Evolutionary conservation across 2,797 vertebrate species (phyloP).

Genomic region (Coccyzus lansbergi): DNA sequence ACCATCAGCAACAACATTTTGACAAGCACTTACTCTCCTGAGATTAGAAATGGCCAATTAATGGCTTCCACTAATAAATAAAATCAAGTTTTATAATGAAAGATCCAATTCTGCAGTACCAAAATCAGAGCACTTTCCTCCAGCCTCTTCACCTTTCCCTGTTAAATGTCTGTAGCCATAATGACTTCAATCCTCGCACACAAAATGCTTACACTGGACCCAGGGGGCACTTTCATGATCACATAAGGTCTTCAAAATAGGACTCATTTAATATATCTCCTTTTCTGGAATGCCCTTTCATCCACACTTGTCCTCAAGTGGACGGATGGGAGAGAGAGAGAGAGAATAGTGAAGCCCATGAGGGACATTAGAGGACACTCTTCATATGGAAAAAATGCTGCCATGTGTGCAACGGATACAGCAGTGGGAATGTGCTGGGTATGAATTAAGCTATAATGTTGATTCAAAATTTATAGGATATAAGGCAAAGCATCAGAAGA

Average conservation of each 20-base stretch:
- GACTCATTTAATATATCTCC: constrained; percentile 39
- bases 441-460: neutral
- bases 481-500: neutral
- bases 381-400: constrained; percentile 16
- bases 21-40: neutral
- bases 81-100: constrained; percentile 28
- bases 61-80: constrained; percentile 23
- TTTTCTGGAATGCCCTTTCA: constrained; percentile 53
- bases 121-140: constrained; percentile 7
- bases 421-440: neutral
- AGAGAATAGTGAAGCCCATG: constrained; percentile 3
- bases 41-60: constrained; percentile 45
- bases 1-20: constrained; percentile 18
- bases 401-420: constrained; percentile 36
- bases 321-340: constrained; percentile 32
- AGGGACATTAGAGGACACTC: constrained; percentile 55
- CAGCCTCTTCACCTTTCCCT: constrained; percentile 44
- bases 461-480: neutral
- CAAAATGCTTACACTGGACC: constrained; percentile 51
- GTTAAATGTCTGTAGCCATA: neutral
- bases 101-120: neutral
- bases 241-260: constrained; percentile 51
- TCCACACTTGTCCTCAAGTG: constrained; percentile 44
- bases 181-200: constrained; percentile 10
- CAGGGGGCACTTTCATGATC: constrained; percentile 59